A percentile compares a stretch with the other conserved stretches of the same genome.
phyloP scores from a whole-genome alignment of 2,888 invertebrate species.

The Caenorhabditis panamensis region DNA sequence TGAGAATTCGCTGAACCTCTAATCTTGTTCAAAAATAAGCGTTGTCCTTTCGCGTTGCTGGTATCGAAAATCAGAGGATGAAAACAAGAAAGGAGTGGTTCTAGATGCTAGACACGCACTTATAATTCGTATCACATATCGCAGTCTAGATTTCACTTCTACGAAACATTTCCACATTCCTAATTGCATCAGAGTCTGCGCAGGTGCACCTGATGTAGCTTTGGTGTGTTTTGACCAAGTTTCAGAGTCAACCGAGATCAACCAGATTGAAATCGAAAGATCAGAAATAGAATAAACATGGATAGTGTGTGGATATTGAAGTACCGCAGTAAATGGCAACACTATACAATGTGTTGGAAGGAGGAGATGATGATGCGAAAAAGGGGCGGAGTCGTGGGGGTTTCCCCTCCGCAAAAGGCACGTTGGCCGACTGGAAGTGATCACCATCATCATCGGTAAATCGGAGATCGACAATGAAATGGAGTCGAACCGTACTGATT shows the following conservation, averaged over 20 bases:
- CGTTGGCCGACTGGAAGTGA: conserved; percentile 36
- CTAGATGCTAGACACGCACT: background rate
- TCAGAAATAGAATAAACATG: conserved; percentile 4
- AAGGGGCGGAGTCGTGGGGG: conserved; percentile 47
- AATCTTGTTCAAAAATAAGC: conserved; percentile 15
- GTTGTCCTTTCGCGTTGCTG: background rate
- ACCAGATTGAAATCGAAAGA: background rate
- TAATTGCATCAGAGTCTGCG: conserved; percentile 1
- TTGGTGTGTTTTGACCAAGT: background rate
- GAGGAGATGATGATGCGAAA: conserved; percentile 15
- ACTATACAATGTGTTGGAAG: conserved; percentile 2
- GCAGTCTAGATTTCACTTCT: background rate
- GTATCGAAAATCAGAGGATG: background rate
- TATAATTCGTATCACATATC: background rate
- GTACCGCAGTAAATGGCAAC: background rate
- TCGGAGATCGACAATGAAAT: conserved; percentile 32
- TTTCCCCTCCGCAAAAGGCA: conserved; percentile 33
- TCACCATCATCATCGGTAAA: conserved; percentile 38
- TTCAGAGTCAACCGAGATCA: background rate
- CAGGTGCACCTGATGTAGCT: background rate
- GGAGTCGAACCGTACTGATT: background rate
- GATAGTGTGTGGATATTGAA: background rate
- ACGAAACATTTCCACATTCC: background rate
- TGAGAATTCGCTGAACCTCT: conserved; percentile 7
- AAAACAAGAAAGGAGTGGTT: background rate